phyloP scores from a whole-genome alignment of 2,113 vertebrate genomes.

The Zosterops hypoxanthus region DNA sequence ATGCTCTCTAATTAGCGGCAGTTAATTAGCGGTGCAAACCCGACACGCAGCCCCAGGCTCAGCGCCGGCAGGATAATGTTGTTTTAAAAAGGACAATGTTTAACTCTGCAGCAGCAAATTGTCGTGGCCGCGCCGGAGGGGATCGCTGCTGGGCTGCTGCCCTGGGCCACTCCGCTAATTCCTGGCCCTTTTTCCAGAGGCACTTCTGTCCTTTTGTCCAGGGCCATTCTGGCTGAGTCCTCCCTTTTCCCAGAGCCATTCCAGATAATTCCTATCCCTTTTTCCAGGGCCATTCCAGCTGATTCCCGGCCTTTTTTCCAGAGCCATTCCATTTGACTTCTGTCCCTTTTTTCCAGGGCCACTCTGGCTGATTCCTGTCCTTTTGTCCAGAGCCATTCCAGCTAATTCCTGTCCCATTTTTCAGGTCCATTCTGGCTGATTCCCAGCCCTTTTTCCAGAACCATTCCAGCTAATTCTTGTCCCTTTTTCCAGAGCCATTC shows the following conservation, averaged over 20 bases:
- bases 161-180: accelerated
- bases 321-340: accelerated
- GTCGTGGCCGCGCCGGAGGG: accelerated
- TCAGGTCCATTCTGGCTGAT: accelerated
- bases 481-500: accelerated
- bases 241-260: accelerated
- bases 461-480: accelerated
- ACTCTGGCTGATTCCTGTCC: accelerated
- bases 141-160: neutral
- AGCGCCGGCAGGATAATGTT: accelerated
- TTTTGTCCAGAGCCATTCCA: accelerated
- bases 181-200: neutral
- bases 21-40: neutral
- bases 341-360: accelerated
- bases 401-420: neutral
- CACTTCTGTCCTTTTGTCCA: too few relatives aligned
- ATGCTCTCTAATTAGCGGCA: neutral
- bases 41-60: neutral
- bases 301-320: neutral
- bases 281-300: accelerated
- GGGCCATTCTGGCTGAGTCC: neutral
- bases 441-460: neutral
- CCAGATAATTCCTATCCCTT: accelerated
- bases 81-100: neutral
- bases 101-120: neutral